Base-by-base conservation (phyloP, 2,113 vertebrate species). In the Tretioscincus oriximinensis region DNA sequence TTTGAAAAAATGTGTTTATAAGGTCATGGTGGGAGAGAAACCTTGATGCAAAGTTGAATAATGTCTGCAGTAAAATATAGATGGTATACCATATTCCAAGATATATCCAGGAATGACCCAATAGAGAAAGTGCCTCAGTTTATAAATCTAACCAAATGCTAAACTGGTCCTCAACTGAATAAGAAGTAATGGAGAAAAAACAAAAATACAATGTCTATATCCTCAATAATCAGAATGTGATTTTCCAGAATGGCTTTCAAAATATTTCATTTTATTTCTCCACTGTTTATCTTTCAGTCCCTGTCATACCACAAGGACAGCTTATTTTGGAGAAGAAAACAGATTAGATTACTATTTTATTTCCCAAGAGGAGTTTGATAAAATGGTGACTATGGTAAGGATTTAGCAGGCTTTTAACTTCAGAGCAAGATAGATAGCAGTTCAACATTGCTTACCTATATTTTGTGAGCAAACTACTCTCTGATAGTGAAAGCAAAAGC, bases 321-420 rank as follows among this genome's bases (percentile, higher is more conserved):
- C 96, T 49, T 98, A 97, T 83, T 95, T 94, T 77, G 96, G 96
- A 72, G 98, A 99, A 91, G 95, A 97, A 73, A 95, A 97, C 82
- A 95, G 95, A 61, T 90, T 93, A 0, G 98, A 99, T 90, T 99
- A 98, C 90, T 95, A 99, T 88, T 99, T 98, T 81, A 47, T 98
- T 87, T 96, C 95, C 9, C 90, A 95, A 80, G 97, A 96, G 82
- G 94, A 87, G 5, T 99, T 99, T 93, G 92, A 96, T 65, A 85
- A 92, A 85, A 95, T 97, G 96, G 90, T 96, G 83, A 83, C 74
- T 63, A 92, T 85, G 91, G 98, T 96, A 87, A 95, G 95, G 87
- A 80, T 20, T 54, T 35, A 26, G 20, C 22, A 47, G 2, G 2
- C n/a, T 1, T 26, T 1, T 4, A 35, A 6, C 61, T 71, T 65